phyloP scores from a whole-genome alignment of 2,113 vertebrate species.

The Mixornis gularis region DNA sequence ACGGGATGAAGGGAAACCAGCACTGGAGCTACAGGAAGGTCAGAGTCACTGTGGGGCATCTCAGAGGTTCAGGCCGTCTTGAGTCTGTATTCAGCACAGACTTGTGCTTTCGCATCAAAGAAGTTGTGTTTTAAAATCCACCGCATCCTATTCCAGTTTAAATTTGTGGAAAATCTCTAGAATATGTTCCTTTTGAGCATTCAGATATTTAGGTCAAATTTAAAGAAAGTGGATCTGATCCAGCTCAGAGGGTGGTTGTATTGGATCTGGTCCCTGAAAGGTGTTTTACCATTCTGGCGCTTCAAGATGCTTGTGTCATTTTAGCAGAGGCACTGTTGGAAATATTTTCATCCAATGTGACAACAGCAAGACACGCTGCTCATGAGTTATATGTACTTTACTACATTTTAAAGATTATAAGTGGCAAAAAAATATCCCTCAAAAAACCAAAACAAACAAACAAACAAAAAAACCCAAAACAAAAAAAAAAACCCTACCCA shows the following conservation, averaged over 20 bases:
- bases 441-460: not conserved
- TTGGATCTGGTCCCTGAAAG: constrained; percentile 35
- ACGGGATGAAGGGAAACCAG: constrained; percentile 90
- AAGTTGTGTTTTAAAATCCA: not conserved
- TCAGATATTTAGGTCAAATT: constrained; percentile 36
- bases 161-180: not conserved
- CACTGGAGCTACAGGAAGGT: constrained; percentile 86
- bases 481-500: not conserved
- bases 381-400: not conserved
- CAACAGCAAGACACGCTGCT: not conserved
- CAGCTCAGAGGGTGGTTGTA: not conserved
- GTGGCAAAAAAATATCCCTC: not conserved
- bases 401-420: not conserved
- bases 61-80: not conserved
- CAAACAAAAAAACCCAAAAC: not conserved
- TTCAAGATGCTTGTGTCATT: constrained; percentile 5
- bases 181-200: not conserved
- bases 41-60: constrained; percentile 18
- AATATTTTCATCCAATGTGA: constrained; percentile 9
- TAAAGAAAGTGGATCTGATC: constrained; percentile 20
- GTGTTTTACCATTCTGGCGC: not conserved
- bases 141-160: not conserved
- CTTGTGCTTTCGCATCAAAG: not conserved
- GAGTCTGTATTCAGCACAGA: not conserved
- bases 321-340: not conserved